phyloP scores from a whole-genome alignment of 2,888 invertebrate species.

The Meghimatium bilineatum region DNA sequence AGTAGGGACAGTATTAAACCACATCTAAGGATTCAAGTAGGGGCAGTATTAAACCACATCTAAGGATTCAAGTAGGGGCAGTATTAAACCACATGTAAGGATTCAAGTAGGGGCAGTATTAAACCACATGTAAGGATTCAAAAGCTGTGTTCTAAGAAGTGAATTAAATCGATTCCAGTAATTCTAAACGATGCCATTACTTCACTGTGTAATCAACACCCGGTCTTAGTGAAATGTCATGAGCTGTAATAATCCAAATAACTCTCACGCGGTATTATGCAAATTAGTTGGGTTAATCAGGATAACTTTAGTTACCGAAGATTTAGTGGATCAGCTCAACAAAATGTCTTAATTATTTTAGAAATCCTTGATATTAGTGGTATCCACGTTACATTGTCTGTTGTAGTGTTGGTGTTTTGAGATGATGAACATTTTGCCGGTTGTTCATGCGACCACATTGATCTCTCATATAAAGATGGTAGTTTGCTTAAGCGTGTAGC shows the following conservation, averaged over 20 bases:
- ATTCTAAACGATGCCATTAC: background rate
- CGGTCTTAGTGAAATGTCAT: too few relatives aligned
- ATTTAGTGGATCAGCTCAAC: background rate
- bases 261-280: conserved; percentile 3
- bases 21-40: too few relatives aligned
- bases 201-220: background rate
- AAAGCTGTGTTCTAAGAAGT: background rate
- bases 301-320: background rate
- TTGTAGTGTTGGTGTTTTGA: background rate
- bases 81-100: too few relatives aligned
- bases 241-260: background rate
- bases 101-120: too few relatives aligned
- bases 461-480: too few relatives aligned
- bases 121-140: background rate
- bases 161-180: background rate
- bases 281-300: background rate
- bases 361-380: background rate
- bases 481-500: too few relatives aligned
- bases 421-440: too few relatives aligned
- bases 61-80: too few relatives aligned
- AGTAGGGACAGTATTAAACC: too few relatives aligned
- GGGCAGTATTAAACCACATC: too few relatives aligned
- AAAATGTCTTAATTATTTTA: background rate
- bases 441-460: too few relatives aligned
- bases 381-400: background rate